Base-by-base conservation (phyloP, 2,797 vertebrate genomes). In the Apodemus agrarius region DNA sequence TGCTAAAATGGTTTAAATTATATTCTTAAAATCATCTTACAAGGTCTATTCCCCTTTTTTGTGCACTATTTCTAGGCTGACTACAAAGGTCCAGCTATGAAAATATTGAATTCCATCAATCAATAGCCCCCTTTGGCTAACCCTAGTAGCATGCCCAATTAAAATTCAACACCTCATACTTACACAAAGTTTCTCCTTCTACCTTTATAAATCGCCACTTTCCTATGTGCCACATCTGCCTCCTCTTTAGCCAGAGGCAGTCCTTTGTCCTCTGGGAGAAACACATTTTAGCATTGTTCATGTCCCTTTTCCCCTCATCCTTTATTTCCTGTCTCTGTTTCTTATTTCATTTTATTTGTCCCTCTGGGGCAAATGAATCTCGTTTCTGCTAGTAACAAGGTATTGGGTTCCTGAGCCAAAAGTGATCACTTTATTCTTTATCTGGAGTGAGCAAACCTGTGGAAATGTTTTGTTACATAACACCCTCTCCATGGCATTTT, bases 401-500 rank as follows among this genome's bases (percentile, higher is more conserved):
- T 21, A 8, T 74, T 72, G 69, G 69, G 3, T 6, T 74, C 69
- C 8, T 74, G 9, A 3, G n/a, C 3, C 9, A 1, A 22, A 4
- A 74, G 3, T 74, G n/a, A 37, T 40, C 19, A 37, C 9, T 22
- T 74, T 37, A 37, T 74, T 83, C 2, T 2, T 8, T 43, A 43
- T 83, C 14, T 63, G 9, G 37, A 83, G 24, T 63, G 40, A 83
- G 9, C 6, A 83, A 40, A 31, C 40, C 57, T 43, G 1, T 22
- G 10, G 40, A 46, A 31, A 63, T 34, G 4, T 21, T 67, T 31
- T 22, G 16, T 34, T 31, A 49, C 40, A 46, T 9, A 59, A 59
- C 13, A 59, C 24, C 4, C 13, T 37, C 26, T 16, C 0, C 0
- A 10, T 34, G 3, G 4, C 10, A 43, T 16, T 0, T 22, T 84